A percentile compares a stretch with the other conserved stretches of the same genome.
phyloP scores from a whole-genome alignment of 2,113 vertebrate genomes.

The Tragulus kanchil region DNA sequence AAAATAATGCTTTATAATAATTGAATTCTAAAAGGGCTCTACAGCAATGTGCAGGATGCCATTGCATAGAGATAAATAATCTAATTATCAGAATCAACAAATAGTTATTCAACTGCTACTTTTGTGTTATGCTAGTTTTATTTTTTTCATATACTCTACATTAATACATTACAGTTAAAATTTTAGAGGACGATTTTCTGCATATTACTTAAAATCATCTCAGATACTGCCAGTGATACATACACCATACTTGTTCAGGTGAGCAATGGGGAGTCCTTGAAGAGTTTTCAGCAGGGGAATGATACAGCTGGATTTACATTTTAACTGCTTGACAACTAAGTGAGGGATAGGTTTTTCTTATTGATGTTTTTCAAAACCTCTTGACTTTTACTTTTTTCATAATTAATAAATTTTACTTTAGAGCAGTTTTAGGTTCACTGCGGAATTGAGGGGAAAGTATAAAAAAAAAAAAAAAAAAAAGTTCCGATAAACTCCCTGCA shows the following conservation, averaged over 20 bases:
- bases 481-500: not conserved
- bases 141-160: slow-evolving; percentile 11
- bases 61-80: not conserved
- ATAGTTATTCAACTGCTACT: not conserved
- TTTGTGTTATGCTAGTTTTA: not conserved
- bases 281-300: not conserved
- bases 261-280: not conserved
- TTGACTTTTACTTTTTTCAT: slow-evolving; percentile 10
- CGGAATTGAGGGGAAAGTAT: not conserved
- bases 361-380: not conserved
- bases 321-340: not conserved
- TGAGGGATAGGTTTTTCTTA: not conserved
- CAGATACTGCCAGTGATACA: not conserved
- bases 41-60: not conserved
- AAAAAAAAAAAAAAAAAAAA: too few species aligned
- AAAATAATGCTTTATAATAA: slow-evolving; percentile 24
- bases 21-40: not conserved
- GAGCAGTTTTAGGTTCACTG: not conserved
- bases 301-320: not conserved
- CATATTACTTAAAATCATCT: slow-evolving; percentile 4
- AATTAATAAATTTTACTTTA: slow-evolving; percentile 29
- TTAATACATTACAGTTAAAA: not conserved
- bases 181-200: not conserved
- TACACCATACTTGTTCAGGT: not conserved
- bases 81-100: slow-evolving; percentile 19